A percentile compares a stretch with the other conserved stretches of the same genome.
These are phyloP conservation scores for Manduca sexta DNA, from an alignment of 1,140 invertebrate species.

Conservation along the genomic window DNA sequence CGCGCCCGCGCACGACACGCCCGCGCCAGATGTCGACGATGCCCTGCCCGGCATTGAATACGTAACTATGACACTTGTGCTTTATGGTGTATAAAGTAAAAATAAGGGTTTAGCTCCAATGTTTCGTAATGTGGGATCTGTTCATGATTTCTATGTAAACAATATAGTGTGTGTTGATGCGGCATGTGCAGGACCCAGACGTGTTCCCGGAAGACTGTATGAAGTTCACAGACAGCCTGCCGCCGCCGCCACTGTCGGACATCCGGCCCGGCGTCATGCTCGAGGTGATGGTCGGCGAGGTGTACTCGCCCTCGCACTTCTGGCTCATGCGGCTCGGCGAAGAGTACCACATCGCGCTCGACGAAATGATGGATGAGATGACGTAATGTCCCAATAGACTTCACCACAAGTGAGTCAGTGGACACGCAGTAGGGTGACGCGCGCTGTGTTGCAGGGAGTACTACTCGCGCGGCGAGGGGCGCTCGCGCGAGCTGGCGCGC, in stretches of 20 bases:
- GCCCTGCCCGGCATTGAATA: slow-evolving; percentile 43
- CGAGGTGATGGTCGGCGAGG: slow-evolving; percentile 48
- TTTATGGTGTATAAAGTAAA: too few relatives aligned
- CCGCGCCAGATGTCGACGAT: slow-evolving; percentile 30
- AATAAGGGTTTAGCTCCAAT: too few relatives aligned
- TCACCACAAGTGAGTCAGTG: too few relatives aligned
- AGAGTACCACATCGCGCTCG: slow-evolving; percentile 39
- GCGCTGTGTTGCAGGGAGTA: slow-evolving; percentile 30
- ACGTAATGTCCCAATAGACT: slow-evolving; percentile 37
- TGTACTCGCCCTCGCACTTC: slow-evolving; percentile 62
- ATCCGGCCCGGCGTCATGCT: slow-evolving; percentile 31
- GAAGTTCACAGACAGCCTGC: slow-evolving; percentile 45
- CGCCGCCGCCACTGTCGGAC: slow-evolving; percentile 14
- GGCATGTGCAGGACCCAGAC: slow-evolving; percentile 39
- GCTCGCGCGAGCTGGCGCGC: slow-evolving; percentile 26
- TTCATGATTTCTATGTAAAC: too few relatives aligned
- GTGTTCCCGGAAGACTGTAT: slow-evolving; percentile 57
- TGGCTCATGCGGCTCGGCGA: slow-evolving; percentile 49
- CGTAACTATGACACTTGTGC: slow-evolving; percentile 24
- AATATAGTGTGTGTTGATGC: not conserved
- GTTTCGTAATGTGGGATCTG: too few relatives aligned
- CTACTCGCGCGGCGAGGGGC: slow-evolving; percentile 17
- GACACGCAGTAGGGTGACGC: too few relatives aligned
- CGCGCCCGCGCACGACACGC: not conserved
- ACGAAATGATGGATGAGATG: slow-evolving; percentile 57